These are phyloP conservation scores for Fulica atra DNA, from an alignment of 2,113 vertebrate genomes.

Conservation along the genomic window DNA sequence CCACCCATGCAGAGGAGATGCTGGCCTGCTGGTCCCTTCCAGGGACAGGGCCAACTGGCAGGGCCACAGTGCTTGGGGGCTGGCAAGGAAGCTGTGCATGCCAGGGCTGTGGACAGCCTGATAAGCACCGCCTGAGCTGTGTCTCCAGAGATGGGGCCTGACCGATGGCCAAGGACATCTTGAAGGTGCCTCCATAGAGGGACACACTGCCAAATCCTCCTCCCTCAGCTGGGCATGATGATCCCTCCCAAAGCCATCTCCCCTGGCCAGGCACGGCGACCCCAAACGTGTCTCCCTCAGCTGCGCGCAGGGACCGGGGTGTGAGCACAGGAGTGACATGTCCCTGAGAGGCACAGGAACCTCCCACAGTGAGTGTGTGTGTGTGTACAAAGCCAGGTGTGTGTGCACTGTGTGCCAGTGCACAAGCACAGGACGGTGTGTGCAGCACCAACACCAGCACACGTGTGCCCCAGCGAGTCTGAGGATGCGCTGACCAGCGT, in stretches of 20 bases:
- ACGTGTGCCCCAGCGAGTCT: neutral
- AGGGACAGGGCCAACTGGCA: too few relatives aligned
- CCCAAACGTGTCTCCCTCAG: neutral
- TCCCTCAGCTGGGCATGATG: neutral
- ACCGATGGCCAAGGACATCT: neutral
- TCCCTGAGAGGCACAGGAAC: neutral
- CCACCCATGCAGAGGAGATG: rapidly evolving
- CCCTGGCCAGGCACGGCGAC: neutral
- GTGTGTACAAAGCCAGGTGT: neutral
- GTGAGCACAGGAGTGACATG: neutral
- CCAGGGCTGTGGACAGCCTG: neutral
- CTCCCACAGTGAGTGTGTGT: neutral
- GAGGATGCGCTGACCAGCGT: rapidly evolving
- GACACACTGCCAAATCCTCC: neutral
- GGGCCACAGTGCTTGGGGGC: neutral
- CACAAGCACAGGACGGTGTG: rapidly evolving
- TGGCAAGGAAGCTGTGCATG: rapidly evolving
- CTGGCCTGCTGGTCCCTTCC: neutral
- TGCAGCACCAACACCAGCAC: neutral
- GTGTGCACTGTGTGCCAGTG: neutral
- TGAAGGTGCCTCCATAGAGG: neutral
- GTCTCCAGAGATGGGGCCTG: neutral
- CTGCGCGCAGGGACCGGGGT: neutral
- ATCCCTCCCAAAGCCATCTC: neutral
- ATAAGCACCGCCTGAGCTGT: neutral